phyloP scores from a whole-genome alignment of 2,797 vertebrate genomes.

The Hypotaenidia philippensis region DNA sequence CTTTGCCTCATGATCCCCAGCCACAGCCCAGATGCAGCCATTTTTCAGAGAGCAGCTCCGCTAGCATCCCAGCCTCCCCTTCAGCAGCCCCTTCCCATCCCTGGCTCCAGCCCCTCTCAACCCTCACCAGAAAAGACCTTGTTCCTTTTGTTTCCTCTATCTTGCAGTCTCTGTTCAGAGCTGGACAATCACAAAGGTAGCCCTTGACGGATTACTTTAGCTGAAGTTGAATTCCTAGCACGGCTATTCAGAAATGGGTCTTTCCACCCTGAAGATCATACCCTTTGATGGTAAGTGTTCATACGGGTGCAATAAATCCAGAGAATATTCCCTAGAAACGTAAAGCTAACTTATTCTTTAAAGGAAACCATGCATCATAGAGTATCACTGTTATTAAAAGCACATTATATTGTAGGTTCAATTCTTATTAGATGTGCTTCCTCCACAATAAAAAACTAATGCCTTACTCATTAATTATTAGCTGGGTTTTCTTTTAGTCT shows the following conservation, averaged over 20 bases:
- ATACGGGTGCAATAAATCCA: neutral
- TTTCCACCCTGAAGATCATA: neutral
- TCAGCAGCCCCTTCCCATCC: neutral
- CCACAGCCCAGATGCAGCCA: neutral
- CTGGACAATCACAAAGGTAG: neutral
- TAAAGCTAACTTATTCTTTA: neutral
- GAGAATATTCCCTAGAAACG: neutral
- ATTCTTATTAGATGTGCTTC: neutral
- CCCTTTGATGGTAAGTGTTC: neutral
- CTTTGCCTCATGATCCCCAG: neutral
- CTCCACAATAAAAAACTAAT: neutral
- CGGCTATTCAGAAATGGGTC: neutral
- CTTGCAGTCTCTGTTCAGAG: neutral
- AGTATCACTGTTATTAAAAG: neutral
- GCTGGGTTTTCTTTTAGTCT: neutral
- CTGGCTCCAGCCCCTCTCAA: neutral
- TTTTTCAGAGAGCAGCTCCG: neutral
- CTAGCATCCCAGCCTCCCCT: neutral
- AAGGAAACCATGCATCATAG: neutral
- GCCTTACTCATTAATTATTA: neutral
- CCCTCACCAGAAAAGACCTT: neutral
- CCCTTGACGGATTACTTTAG: neutral
- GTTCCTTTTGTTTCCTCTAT: neutral
- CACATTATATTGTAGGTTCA: neutral
- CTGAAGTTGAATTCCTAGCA: neutral